phyloP scores from a whole-genome alignment of 2,113 vertebrate species.

The Chelonoidis abingdonii region DNA sequence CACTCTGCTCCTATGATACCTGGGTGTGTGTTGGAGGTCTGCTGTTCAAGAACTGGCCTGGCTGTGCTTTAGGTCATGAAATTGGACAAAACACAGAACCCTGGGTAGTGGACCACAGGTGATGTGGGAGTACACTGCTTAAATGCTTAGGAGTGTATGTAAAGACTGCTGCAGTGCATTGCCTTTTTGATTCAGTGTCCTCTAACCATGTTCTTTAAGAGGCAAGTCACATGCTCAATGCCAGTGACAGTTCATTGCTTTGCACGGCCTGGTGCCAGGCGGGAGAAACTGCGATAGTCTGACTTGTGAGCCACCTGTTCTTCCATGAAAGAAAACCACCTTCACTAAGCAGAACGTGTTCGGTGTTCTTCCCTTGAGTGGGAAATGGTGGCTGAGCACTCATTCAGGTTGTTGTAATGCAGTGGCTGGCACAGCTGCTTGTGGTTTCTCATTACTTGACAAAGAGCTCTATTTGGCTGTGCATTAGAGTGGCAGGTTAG shows the following conservation, averaged over 20 bases:
- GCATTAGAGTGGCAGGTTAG: background rate
- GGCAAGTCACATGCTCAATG: background rate
- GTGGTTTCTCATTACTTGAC: background rate
- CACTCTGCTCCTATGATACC: background rate
- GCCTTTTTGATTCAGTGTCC: background rate
- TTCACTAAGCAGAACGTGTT: background rate
- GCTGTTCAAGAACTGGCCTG: background rate
- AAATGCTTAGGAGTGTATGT: background rate
- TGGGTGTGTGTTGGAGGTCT: background rate
- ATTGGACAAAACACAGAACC: background rate
- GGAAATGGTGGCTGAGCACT: background rate
- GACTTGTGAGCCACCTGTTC: background rate
- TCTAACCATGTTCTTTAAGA: background rate
- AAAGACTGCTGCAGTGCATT: background rate
- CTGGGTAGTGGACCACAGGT: background rate
- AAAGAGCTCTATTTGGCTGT: background rate
- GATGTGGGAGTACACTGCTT: fast-evolving
- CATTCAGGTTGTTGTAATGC: background rate
- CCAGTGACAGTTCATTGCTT: background rate
- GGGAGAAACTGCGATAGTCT: no score
- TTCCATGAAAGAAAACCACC: background rate
- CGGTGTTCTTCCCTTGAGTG: fast-evolving
- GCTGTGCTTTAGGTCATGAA: background rate
- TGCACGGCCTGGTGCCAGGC: background rate
- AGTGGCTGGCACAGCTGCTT: background rate